Evolutionary conservation across 1,140 invertebrate species (phyloP), one percentile per base, ranked within the genome.

Genomic region (Sminthurinus signatus): DNA sequence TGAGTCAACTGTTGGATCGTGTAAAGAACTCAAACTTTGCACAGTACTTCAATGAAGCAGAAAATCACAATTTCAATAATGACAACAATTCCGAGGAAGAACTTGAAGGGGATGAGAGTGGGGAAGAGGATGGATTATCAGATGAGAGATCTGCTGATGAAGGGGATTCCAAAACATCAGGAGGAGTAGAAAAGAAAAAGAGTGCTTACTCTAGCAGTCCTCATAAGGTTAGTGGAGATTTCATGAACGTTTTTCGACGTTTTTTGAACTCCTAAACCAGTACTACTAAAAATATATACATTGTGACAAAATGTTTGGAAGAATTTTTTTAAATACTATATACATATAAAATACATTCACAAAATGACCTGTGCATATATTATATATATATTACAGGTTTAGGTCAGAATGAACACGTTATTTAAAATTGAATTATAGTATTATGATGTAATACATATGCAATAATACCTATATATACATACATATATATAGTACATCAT

Each of bases 1-100:
- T 91, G 0, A 85, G 88, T 0, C 84, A 86, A 43, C 77, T 88
- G 3, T 76, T 90, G 58, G 89, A 91, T 64, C 91, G 91, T 69
- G 86, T 87, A 0, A 88, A 88, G 60, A 84, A 85, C 75, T 76
- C 83, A 74, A 77, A 85, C 74, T 81, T 89, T 80, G 77, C 84
- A 73, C 76, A 79, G 72, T 78, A 75, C 73, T 78, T 69, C 61
- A 62, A 72, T 60, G 73, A 73, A 28, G 65, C 64, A n/a, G 67
- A 69, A 31, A 65, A 62, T 17, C 19, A 70, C 60, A 63, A 72
- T 14, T 48, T 42, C 2, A 58, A 67, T 46, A 74, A 75, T n/a
- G 75, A 76, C 74, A 77, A 25, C 64, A 74, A 55, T 19, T 64
- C 64, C 17, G 55, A 75, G 78, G 74, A 60, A 70, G 65, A 71